Percentiles rank a stretch among this genome's conserved stretches.
phyloP scores from a whole-genome alignment of 2,888 invertebrate genomes.

The Epiblema foenella region DNA sequence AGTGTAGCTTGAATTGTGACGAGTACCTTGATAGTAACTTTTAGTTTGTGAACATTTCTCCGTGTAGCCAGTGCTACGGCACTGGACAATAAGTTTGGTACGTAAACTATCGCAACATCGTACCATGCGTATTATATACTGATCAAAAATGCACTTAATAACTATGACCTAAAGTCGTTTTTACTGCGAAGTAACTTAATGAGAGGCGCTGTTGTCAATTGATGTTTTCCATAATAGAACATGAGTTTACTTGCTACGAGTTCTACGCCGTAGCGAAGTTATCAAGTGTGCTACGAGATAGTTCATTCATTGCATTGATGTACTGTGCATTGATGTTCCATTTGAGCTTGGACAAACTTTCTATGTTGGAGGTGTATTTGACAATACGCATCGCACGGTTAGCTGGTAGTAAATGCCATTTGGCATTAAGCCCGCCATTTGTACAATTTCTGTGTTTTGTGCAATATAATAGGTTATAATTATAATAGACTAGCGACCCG shows the following conservation, averaged over 20 bases:
- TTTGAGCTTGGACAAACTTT: not conserved
- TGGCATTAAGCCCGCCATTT: too few relatives aligned
- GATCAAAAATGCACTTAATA: not conserved
- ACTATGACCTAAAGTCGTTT: not conserved
- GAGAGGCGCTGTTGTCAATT: not conserved
- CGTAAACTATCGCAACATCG: not conserved
- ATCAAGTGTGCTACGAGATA: conserved; percentile 6
- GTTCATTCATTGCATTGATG: conserved; percentile 1
- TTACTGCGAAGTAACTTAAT: not conserved
- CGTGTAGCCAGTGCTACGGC: not conserved
- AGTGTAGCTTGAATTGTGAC: not conserved
- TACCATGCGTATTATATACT: not conserved
- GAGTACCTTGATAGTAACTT: not conserved
- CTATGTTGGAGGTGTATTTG: not conserved
- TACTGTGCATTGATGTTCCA: conserved; percentile 10
- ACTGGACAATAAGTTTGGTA: not conserved
- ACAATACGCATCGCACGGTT: not conserved
- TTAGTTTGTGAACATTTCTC: not conserved
- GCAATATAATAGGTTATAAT: too few relatives aligned
- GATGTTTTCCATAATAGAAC: conserved; percentile 1
- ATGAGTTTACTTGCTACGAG: not conserved
- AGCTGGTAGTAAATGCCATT: not conserved
- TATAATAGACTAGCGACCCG: too few relatives aligned
- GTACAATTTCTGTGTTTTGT: too few relatives aligned
- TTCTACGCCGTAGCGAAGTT: conserved; percentile 15